These are phyloP conservation scores for Ageneiosus marmoratus DNA, from an alignment of 2,113 vertebrate genomes.

Conservation along the genomic window DNA sequence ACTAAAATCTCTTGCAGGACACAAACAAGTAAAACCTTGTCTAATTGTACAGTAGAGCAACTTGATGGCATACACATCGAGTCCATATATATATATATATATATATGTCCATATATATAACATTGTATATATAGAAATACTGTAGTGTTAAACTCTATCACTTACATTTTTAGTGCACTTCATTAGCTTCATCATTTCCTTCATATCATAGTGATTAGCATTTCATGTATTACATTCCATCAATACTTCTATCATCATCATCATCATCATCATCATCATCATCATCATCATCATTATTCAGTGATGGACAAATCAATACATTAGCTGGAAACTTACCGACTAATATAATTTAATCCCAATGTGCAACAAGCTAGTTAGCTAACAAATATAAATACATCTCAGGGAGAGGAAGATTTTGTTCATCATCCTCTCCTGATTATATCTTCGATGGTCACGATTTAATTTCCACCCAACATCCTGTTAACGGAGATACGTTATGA, in stretches of 20 bases:
- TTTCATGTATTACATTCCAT: background rate
- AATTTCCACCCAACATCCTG: background rate
- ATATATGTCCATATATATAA: slow-evolving; percentile 39
- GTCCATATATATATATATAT: slow-evolving; percentile 24
- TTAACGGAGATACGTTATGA: background rate
- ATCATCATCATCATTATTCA: background rate
- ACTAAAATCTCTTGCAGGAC: slow-evolving; percentile 61
- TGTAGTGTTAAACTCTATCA: slow-evolving; percentile 53
- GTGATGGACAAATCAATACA: background rate
- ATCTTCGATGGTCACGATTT: background rate
- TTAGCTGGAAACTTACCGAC: background rate
- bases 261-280: background rate
- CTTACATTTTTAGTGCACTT: slow-evolving; percentile 44
- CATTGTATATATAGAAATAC: slow-evolving; percentile 33
- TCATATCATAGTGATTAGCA: background rate
- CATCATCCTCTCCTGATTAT: background rate
- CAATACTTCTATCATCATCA: background rate
- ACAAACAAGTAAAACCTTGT: slow-evolving; percentile 79
- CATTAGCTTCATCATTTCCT: background rate
- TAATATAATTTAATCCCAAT: background rate
- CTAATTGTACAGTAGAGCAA: slow-evolving; percentile 41
- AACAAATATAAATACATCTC: background rate
- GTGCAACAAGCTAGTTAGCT: background rate
- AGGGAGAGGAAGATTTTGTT: background rate
- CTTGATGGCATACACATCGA: slow-evolving; percentile 34